Evolutionary conservation across 2,797 vertebrate species (phyloP), one percentile per base, ranked within the genome.

Genomic region (Sebastes baramenuke): DNA sequence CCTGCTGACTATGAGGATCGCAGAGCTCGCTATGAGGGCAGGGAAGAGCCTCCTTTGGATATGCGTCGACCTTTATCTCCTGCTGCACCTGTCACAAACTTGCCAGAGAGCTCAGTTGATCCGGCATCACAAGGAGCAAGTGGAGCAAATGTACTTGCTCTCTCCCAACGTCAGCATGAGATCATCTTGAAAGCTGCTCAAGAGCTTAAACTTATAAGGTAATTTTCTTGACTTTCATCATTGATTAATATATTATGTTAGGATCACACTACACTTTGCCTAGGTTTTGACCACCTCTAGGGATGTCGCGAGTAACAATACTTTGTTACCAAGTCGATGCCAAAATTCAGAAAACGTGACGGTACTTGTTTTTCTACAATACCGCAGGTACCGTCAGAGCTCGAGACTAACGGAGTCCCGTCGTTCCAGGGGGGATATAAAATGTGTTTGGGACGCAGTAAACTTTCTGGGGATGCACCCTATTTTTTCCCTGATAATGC

Each of bases 101-200:
- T 92, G 90, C 88, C 95, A 42, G 97, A 97, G 70, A 90, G 90
- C 83, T 90, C 95, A 24, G 76, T 91, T 86, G 97, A 98, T 25
- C 56, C 88, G 2, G 29, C 80, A 52, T 22, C 92, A 42, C 94
- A 96, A 83, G 96, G 94, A 83, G 5, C 95, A 46, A 73, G 76
- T 86, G 93, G 83, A 25, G 94, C 96, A 84, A 96, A 96, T 80
- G 95, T 99, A 59, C 97, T 99, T 90, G 97, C 99, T n/a, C 97
- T 99, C 81, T 99, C 98, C 90, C 97, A 99, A 81, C 97, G 97
- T 84, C 98, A 99, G 81, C 99, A 99, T 86, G 98, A 99, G 92
- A 99, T 99, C 87, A 99, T 99, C 91, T 93, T 99, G 89, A 99
- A 99, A 95, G 99, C 99, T 92, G 99, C 99, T 60, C 98, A 99